Conservation (phyloP, 2,113 vertebrate species). For the Meles meles region DNA sequence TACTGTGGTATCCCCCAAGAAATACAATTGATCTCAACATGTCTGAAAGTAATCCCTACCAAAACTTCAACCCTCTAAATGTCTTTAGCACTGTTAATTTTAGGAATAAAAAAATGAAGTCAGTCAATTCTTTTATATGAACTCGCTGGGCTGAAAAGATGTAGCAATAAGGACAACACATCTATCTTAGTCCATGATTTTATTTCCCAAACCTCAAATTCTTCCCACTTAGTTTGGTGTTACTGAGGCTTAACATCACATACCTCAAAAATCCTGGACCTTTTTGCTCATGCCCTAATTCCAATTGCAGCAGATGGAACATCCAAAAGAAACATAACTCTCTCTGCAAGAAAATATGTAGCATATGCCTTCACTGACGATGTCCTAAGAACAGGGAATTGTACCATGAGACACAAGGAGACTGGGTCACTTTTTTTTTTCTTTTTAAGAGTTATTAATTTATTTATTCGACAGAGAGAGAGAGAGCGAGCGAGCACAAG, state of each 20-base stretch:
- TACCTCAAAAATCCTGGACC: neutral
- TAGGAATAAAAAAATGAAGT: neutral
- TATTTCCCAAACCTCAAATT: neutral
- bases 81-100: neutral
- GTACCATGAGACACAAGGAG: fast-evolving
- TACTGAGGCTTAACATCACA: neutral
- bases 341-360: neutral
- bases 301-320: neutral
- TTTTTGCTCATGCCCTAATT: neutral
- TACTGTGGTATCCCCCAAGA: neutral
- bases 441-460: no score
- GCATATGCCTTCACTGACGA: fast-evolving
- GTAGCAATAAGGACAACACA: neutral
- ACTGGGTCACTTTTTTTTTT: no score
- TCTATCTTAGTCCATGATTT: neutral
- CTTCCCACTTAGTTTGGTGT: neutral
- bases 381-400: neutral
- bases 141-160: neutral
- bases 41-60: neutral
- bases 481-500: no score
- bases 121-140: neutral
- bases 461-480: no score
- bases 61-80: neutral
- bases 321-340: neutral
- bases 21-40: neutral